These are phyloP conservation scores for Tenthredo distinguenda DNA, from an alignment of 2,888 invertebrate species.

Conservation along the genomic window DNA sequence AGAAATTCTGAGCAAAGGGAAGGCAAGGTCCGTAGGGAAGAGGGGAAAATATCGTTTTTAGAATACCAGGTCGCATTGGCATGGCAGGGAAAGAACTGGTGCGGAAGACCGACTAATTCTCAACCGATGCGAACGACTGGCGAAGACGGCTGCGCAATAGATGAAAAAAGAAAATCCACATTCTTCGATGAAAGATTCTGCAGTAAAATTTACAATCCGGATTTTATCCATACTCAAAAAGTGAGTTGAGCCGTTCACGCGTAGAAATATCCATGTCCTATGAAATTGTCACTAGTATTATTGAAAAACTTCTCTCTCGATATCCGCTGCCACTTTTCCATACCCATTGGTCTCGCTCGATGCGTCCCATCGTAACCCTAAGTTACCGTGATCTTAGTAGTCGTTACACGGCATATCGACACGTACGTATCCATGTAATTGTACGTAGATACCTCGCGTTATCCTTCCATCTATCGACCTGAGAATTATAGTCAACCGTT, in stretches of 20 bases:
- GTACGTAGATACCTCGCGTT: conserved; percentile 26
- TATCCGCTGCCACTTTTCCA: not conserved
- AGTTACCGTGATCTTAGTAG: conserved; percentile 17
- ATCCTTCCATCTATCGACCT: conserved; percentile 17
- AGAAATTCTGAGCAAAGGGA: conserved; percentile 6
- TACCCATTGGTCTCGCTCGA: not conserved
- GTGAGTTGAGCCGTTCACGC: not conserved
- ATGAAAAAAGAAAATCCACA: not conserved
- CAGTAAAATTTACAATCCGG: not conserved
- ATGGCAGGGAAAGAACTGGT: not conserved
- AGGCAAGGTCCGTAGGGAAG: not conserved
- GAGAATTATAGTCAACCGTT: conserved; percentile 41
- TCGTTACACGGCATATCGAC: conserved; percentile 26
- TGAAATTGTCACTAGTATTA: not conserved
- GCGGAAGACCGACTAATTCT: conserved; percentile 37
- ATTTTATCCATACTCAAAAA: not conserved
- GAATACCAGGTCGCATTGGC: conserved; percentile 5
- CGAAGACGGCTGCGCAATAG: not conserved
- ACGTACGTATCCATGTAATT: conserved; percentile 31
- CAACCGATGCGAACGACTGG: conserved; percentile 26
- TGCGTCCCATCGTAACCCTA: not conserved
- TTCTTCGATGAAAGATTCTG: not conserved
- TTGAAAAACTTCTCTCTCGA: not conserved
- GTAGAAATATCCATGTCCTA: not conserved
- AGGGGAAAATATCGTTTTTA: conserved; percentile 20